phyloP scores from a whole-genome alignment of 1,140 invertebrate genomes.

The Brachionus rotundiformis region DNA sequence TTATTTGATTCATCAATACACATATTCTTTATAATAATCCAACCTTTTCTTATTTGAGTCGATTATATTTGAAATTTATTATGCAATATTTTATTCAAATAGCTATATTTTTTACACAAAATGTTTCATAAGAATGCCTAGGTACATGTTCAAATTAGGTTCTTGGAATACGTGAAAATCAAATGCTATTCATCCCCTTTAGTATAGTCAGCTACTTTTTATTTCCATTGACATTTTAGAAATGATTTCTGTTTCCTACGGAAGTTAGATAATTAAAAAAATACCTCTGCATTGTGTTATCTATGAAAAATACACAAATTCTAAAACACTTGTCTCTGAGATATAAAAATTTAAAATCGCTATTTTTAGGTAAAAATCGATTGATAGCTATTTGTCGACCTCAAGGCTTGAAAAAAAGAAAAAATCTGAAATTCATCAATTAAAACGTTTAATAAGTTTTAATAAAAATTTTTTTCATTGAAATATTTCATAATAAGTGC shows the following conservation, averaged over 20 bases:
- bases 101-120: not conserved
- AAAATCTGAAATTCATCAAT: no score
- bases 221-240: not conserved
- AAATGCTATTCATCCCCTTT: not conserved
- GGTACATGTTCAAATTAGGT: not conserved
- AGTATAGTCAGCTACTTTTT: not conserved
- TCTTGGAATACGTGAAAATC: not conserved
- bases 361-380: no score
- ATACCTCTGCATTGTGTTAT: not conserved
- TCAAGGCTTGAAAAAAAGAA: no score
- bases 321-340: not conserved
- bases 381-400: no score
- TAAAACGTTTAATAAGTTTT: not conserved
- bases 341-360: no score
- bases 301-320: not conserved
- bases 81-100: not conserved
- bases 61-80: not conserved
- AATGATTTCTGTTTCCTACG: not conserved
- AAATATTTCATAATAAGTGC: not conserved
- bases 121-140: not conserved
- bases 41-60: not conserved
- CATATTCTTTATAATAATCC: constrained; percentile 3
- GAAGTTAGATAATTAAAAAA: not conserved
- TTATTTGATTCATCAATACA: not conserved
- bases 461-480: not conserved